These are phyloP conservation scores for Paramisgurnus dabryanus DNA, from an alignment of 2,113 vertebrate species.

Conservation along the genomic window DNA sequence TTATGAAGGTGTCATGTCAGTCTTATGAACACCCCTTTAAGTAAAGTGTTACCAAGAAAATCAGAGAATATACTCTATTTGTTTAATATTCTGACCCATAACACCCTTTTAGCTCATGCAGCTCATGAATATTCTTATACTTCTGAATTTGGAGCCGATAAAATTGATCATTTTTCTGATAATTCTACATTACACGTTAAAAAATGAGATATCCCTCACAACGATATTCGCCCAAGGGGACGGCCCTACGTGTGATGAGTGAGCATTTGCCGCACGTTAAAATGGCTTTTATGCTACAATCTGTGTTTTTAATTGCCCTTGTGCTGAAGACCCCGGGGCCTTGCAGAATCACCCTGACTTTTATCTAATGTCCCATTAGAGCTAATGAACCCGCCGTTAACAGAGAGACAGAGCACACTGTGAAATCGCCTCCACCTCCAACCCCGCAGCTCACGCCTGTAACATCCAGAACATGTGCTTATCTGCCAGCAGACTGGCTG, in stretches of 20 bases:
- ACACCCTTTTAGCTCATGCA: neutral
- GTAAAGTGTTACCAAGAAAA: too few relatives aligned
- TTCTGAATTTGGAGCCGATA: neutral
- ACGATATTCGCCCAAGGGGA: conserved; percentile 20
- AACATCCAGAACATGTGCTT: conserved; percentile 33
- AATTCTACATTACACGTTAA: conserved; percentile 16
- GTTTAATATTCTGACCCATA: neutral
- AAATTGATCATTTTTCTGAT: neutral
- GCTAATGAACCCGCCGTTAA: conserved; percentile 59
- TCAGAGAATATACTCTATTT: too few relatives aligned
- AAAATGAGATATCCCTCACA: conserved; percentile 22
- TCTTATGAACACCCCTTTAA: too few relatives aligned
- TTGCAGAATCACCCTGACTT: conserved; percentile 56
- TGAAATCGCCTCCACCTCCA: conserved; percentile 43
- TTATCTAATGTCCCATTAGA: conserved; percentile 65
- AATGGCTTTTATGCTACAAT: conserved; percentile 46
- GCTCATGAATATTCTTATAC: neutral
- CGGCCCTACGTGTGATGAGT: conserved; percentile 30
- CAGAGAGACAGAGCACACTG: conserved; percentile 43
- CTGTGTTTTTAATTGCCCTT: conserved; percentile 55
- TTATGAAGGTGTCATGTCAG: too few relatives aligned
- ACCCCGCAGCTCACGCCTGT: conserved; percentile 16
- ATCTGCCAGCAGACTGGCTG: conserved; percentile 39
- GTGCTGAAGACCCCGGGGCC: conserved; percentile 53
- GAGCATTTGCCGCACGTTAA: conserved; percentile 51